A percentile compares a stretch with the other conserved stretches of the same genome.
phyloP scores from a whole-genome alignment of 2,888 invertebrate genomes.

The Camptogramma bilineatum region DNA sequence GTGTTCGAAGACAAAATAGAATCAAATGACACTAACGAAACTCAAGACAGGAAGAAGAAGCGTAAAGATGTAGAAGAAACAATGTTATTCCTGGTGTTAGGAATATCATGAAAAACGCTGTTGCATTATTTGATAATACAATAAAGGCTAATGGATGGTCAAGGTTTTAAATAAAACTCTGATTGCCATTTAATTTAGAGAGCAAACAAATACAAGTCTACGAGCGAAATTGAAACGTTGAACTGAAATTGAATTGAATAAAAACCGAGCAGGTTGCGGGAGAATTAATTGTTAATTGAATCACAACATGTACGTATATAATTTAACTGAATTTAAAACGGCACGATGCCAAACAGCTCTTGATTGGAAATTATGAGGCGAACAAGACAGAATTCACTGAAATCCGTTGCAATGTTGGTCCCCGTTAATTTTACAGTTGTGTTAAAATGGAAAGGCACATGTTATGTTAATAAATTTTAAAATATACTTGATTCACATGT shows the following conservation, averaged over 20 bases:
- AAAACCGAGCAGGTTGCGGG: constrained; percentile 58
- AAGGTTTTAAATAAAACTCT: constrained; percentile 58
- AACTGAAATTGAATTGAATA: constrained; percentile 68
- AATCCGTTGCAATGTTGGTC: constrained; percentile 36
- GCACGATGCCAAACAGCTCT: constrained; percentile 55
- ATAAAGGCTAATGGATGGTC: constrained; percentile 45
- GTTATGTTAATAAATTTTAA: constrained; percentile 40
- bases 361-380: constrained; percentile 58
- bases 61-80: constrained; percentile 1
- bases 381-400: constrained; percentile 48
- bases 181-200: constrained; percentile 69
- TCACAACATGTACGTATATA: constrained; percentile 68
- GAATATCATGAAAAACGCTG: constrained; percentile 4
- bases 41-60: constrained; percentile 27
- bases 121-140: constrained; percentile 8
- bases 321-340: constrained; percentile 66
- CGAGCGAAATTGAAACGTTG: constrained; percentile 70
- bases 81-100: neutral
- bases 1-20: constrained; percentile 27
- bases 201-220: constrained; percentile 69
- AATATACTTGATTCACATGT: constrained; percentile 59
- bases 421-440: constrained; percentile 39
- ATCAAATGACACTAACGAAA: constrained; percentile 30
- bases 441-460: constrained; percentile 49
- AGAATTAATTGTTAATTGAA: constrained; percentile 79